Base-by-base conservation (phyloP, 1,140 invertebrate species). In the Oryzaephilus surinamensis region DNA sequence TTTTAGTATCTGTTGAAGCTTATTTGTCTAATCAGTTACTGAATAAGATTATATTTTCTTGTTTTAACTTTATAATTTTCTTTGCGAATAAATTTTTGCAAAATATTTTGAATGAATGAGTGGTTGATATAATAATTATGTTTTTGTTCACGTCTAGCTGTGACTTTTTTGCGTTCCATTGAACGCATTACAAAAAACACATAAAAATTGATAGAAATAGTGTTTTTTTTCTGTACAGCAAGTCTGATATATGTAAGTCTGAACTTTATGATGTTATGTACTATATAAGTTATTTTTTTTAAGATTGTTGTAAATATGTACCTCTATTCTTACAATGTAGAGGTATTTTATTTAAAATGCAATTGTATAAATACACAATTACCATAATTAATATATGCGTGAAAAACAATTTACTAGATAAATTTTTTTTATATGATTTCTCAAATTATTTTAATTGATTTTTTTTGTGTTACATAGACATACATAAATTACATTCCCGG, bases 211-310 rank as follows among this genome's bases (percentile, higher is more conserved):
- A 32, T 24, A 41, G 21, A 44, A 27, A 38, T 44, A 50, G 44
- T 50, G 45, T 45, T 42, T 40, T 31, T 20, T 30, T 34, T n/a
- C n/a, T 51, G 51, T 53, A 51, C 45, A 51, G 55, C 50, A 57
- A 57, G 55, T 57, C 55, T 57, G 55, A 57, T 57, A 48, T 46
- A 48, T 48, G 45, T 57, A 55, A 57, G 55, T 52, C 55, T 57
- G 55, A 57, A 55, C 41, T 41, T 37, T 55, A 55, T 51, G 30
- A n/a, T 24, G 11, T 48, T 45, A 51, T 50, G n/a, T n/a, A n/a
- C n/a, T n/a, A n/a, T n/a, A n/a, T 55, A 57, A 54, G 52, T 49
- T 54, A 54, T 54, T 52, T 32, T n/a, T n/a, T n/a, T 20, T 35
- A 15, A 41, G 31, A 36, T 41, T 23, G 36, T 13, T 53, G 49